Conservation (phyloP, 1,140 invertebrate genomes). For the Drosophila santomea region DNA sequence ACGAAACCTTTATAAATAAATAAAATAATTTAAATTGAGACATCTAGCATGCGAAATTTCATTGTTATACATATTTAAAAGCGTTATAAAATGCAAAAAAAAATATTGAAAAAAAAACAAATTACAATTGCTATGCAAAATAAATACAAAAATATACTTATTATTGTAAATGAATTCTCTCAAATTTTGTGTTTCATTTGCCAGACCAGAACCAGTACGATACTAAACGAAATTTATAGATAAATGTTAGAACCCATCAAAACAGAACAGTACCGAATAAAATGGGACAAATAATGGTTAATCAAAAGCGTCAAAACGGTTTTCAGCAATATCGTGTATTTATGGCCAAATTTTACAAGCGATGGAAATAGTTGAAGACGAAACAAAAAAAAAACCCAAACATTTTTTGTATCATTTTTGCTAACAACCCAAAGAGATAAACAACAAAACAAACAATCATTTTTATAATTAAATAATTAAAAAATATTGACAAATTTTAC, state of each 20-base stretch:
- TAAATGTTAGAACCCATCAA: slow-evolving; percentile 29
- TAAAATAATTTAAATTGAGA: slow-evolving; percentile 52
- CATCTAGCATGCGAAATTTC: slow-evolving; percentile 47
- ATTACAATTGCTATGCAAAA: slow-evolving; percentile 77
- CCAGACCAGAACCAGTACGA: slow-evolving; percentile 41
- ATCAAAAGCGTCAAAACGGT: slow-evolving; percentile 78
- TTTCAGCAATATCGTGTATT: slow-evolving; percentile 77
- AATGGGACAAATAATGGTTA: slow-evolving; percentile 54
- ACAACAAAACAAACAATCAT: slow-evolving; percentile 69
- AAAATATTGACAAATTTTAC: slow-evolving; percentile 73
- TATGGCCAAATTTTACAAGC: slow-evolving; percentile 78
- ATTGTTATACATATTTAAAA: slow-evolving; percentile 76
- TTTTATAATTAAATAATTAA: slow-evolving; percentile 63
- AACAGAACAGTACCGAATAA: slow-evolving; percentile 17
- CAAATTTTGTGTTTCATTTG: slow-evolving; percentile 67
- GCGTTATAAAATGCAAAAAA: slow-evolving; percentile 49
- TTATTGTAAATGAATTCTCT: slow-evolving; percentile 69
- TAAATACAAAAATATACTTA: slow-evolving; percentile 58
- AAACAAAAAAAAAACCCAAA: slow-evolving; percentile 23
- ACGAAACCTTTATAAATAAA: slow-evolving; percentile 33
- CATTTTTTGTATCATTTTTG: slow-evolving; percentile 76
- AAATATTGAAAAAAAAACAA: slow-evolving; percentile 8
- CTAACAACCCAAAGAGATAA: slow-evolving; percentile 74
- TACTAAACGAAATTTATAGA: slow-evolving; percentile 36
- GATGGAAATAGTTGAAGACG: slow-evolving; percentile 41